Conservation (phyloP, 2,797 vertebrate species). For the Atherinosoma microstoma region DNA sequence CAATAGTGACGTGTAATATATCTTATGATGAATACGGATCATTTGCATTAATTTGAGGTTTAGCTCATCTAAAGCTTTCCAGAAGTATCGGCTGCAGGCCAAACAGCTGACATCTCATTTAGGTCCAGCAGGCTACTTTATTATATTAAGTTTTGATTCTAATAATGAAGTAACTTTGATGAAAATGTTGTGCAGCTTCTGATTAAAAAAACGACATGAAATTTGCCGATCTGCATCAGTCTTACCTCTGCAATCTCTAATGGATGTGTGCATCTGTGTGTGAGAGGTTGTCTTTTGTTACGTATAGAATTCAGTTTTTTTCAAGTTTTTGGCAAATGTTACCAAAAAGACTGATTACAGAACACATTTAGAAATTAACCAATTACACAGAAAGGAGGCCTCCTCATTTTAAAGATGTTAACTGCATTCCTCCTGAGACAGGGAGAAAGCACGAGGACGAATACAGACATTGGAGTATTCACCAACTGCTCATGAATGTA, state of each 20-base stretch:
- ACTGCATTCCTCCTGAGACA: background rate
- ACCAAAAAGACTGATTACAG: background rate
- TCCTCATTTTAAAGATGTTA: background rate
- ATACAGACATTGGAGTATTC: background rate
- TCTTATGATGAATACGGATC: slow-evolving; percentile 58
- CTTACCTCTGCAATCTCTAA: background rate
- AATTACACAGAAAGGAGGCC: background rate
- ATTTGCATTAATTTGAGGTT: slow-evolving; percentile 58
- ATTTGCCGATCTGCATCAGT: background rate
- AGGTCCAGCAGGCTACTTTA: slow-evolving; percentile 5
- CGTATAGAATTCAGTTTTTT: background rate
- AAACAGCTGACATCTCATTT: background rate
- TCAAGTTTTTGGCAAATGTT: background rate
- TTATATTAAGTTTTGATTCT: background rate
- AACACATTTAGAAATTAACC: background rate
- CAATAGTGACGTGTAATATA: slow-evolving; percentile 51
- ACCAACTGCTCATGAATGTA: background rate
- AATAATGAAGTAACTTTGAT: slow-evolving; percentile 5
- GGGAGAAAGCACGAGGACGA: background rate
- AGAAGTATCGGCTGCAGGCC: background rate
- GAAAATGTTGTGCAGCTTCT: background rate
- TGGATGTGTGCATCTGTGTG: background rate
- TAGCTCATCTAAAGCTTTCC: slow-evolving; percentile 13
- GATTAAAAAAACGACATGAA: background rate
- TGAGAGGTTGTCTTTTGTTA: too few species aligned